These are phyloP conservation scores for Alligator mississippiensis DNA, from an alignment of 2,113 vertebrate genomes.

Conservation along the genomic window DNA sequence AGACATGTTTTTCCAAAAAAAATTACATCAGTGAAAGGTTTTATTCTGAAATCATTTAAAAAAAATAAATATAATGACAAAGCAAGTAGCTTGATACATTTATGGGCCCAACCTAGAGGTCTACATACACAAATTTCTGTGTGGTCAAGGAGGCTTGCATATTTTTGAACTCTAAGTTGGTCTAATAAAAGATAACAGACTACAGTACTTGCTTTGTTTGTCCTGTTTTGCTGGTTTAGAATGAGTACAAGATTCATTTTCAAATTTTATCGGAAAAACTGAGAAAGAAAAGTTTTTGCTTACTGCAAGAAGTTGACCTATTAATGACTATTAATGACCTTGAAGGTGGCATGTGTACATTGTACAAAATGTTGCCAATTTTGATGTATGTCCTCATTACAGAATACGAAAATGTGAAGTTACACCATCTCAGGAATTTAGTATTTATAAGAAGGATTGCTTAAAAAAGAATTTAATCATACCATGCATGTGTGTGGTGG, in stretches of 20 bases:
- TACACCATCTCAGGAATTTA: conserved; percentile 51
- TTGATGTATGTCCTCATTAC: conserved; percentile 33
- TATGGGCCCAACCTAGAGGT: conserved; percentile 39
- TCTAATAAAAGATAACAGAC: conserved; percentile 71
- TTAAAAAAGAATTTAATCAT: conserved; percentile 58
- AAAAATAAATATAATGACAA: conserved; percentile 25
- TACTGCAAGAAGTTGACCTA: conserved; percentile 55
- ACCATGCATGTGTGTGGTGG: conserved; percentile 52
- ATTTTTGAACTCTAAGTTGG: conserved; percentile 68
- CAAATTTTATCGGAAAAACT: conserved; percentile 68
- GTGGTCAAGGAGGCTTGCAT: conserved; percentile 61
- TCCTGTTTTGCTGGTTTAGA: conserved; percentile 62
- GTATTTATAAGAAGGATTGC: conserved; percentile 45
- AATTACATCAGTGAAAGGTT: conserved; percentile 13
- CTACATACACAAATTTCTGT: conserved; percentile 41
- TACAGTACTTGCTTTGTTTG: conserved; percentile 73
- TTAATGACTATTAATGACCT: conserved; percentile 60
- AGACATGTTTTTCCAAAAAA: conserved; percentile 50
- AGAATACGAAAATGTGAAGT: conserved; percentile 61
- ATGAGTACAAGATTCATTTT: conserved; percentile 72
- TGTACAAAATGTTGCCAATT: conserved; percentile 61
- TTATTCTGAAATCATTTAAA: conserved; percentile 47
- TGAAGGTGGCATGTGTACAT: conserved; percentile 44
- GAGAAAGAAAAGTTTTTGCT: conserved; percentile 65
- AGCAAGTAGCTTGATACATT: conserved; percentile 58